Conservation (phyloP, 2,797 vertebrate genomes). For the Cossypha polioptera region DNA sequence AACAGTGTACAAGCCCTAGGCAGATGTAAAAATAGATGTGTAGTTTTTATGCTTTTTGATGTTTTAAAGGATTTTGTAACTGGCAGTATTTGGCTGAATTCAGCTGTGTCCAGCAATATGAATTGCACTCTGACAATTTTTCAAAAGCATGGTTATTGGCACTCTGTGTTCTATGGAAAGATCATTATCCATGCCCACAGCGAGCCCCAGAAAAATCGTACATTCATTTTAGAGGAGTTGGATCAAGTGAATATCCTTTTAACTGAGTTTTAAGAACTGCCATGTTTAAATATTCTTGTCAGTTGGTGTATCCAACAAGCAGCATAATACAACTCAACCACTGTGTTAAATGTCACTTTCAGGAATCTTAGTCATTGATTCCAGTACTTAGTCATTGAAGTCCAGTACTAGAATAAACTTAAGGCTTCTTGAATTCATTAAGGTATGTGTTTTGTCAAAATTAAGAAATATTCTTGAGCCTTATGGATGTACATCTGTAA, state of each 20-base stretch:
- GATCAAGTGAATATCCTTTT: neutral
- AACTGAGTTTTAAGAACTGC: neutral
- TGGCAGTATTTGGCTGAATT: neutral
- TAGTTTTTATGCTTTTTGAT: neutral
- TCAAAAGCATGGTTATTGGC: neutral
- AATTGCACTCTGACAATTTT: neutral
- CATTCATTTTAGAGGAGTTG: neutral
- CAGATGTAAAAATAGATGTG: neutral
- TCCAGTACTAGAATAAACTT: neutral
- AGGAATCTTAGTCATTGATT: neutral
- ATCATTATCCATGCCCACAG: neutral
- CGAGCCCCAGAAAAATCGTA: neutral
- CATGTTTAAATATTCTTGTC: neutral
- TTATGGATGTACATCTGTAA: neutral
- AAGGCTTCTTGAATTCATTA: neutral
- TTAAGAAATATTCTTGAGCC: neutral
- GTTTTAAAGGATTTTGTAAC: neutral
- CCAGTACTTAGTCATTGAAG: neutral
- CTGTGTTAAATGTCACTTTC: neutral
- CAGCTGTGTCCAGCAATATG: neutral
- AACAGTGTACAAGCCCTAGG: neutral
- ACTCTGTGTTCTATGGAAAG: neutral
- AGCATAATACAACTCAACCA: neutral
- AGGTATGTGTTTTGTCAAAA: neutral
- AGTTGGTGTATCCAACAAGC: neutral